phyloP scores from a whole-genome alignment of 2,888 invertebrate species.

The Eupithecia tripunctaria region DNA sequence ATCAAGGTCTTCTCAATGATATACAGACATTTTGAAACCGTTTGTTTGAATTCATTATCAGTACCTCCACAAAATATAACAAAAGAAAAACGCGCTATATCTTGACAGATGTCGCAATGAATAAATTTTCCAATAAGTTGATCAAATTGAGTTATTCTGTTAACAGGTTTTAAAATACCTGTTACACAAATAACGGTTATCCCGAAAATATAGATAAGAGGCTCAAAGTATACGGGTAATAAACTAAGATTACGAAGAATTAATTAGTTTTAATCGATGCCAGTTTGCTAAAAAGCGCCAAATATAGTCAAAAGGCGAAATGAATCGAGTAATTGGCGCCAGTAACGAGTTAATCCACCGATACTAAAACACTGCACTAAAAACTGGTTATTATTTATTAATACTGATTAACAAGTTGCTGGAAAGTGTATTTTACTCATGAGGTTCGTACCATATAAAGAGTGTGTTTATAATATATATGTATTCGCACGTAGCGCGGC shows the following conservation, averaged over 20 bases:
- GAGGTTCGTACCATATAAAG: background rate
- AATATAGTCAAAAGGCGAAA: conserved; percentile 30
- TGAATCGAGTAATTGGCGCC: conserved; percentile 31
- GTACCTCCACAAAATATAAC: background rate
- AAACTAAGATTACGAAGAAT: conserved; percentile 30
- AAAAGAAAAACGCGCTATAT: conserved; percentile 11
- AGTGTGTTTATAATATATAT: background rate
- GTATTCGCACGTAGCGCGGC: background rate
- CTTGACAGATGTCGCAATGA: conserved; percentile 37
- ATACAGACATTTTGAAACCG: background rate
- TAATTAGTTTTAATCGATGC: conserved; percentile 34
- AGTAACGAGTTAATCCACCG: conserved; percentile 25
- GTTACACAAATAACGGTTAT: conserved; percentile 32
- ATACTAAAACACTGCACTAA: conserved; percentile 5
- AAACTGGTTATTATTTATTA: conserved; percentile 5
- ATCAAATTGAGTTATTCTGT: background rate
- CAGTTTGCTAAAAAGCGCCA: conserved; percentile 35
- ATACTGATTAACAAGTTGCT: background rate
- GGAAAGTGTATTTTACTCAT: background rate
- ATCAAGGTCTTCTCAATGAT: no score
- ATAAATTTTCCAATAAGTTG: conserved; percentile 44
- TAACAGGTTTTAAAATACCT: conserved; percentile 41
- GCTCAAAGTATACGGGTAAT: conserved; percentile 29
- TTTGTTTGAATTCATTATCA: background rate
- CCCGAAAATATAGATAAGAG: conserved; percentile 28